Evolutionary conservation across 2,113 vertebrate species (phyloP), one percentile per base, ranked within the genome.

Genomic region (Pelvicachromis taeniatus): DNA sequence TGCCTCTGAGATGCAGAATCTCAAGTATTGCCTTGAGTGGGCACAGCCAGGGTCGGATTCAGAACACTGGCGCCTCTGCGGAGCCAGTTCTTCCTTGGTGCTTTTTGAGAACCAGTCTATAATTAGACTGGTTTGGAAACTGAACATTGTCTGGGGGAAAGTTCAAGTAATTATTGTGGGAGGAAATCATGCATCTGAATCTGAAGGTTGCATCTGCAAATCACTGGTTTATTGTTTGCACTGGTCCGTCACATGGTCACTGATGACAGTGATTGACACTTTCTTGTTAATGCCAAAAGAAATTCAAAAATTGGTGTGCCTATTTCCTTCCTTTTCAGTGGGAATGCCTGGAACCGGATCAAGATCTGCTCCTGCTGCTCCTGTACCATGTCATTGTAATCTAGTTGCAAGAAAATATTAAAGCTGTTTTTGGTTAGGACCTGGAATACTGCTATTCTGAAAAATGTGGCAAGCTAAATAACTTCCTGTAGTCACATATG

Each of bases 21-120:
- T 65, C 61, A 40, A 65, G 35, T 14, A 65, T 65, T 65, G 61
- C 35, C 61, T 65, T 42, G 63, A 68, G 63, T 68, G 63, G 13
- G 38, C 21, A 45, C 38, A 70, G 38, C 38, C 38, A 70, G 38
- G 2, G 63, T 70, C 1, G 0, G 13, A 42, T 26, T 42, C 3
- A 23, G 38, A 45, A 17, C 21, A 45, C 38, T 70, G 63, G 63
- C 4, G n/a, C 63, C 35, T 40, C 38, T 70, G 38, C 38, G 21
- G 13, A 70, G 21, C 63, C 38, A 26, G 38, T 70, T 45, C 38
- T 45, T 42, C 63, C 13, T 70, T 70, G 38, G 63, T 70, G 63
- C 38, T 26, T 70, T 45, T 45, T 70, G 13, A 45, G 13, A 45
- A 70, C n/a, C 38, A 70, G 63, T 2, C 63, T 45, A 70, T 70